Conservation (phyloP, 2,888 invertebrate genomes). For the Lacanobia oleracea region DNA sequence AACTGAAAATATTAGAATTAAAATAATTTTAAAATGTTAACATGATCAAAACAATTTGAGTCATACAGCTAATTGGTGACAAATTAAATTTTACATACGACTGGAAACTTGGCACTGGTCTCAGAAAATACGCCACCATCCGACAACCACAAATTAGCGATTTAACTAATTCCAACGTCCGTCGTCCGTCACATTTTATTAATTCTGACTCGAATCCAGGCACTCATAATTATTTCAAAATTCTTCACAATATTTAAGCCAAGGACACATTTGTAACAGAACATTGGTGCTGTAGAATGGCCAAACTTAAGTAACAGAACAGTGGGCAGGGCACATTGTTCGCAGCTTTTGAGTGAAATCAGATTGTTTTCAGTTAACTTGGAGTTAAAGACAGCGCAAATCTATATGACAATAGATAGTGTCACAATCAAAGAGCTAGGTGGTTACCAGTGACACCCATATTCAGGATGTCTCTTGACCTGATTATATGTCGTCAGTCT, state of each 20-base stretch:
- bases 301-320: too few species aligned
- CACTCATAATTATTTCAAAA: constrained; percentile 35
- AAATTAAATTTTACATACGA: constrained; percentile 33
- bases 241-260: constrained; percentile 24
- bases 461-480: too few species aligned
- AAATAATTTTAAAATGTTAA: too few species aligned
- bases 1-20: not conserved
- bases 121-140: constrained; percentile 8
- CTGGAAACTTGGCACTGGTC: constrained; percentile 33
- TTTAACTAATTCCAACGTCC: constrained; percentile 40
- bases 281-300: not conserved
- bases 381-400: too few species aligned
- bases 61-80: constrained; percentile 31
- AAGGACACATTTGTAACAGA: constrained; percentile 15
- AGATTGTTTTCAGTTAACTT: too few species aligned
- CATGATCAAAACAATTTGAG: constrained; percentile 4
- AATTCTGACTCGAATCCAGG: constrained; percentile 24
- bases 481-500: too few species aligned
- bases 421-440: too few species aligned
- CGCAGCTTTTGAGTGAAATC: too few species aligned
- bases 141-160: constrained; percentile 41
- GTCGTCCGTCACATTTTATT: constrained; percentile 35
- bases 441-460: too few species aligned
- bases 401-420: too few species aligned
- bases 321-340: too few species aligned